Conservation (phyloP, 2,888 invertebrate genomes). For the Toxonevra muliebris region DNA sequence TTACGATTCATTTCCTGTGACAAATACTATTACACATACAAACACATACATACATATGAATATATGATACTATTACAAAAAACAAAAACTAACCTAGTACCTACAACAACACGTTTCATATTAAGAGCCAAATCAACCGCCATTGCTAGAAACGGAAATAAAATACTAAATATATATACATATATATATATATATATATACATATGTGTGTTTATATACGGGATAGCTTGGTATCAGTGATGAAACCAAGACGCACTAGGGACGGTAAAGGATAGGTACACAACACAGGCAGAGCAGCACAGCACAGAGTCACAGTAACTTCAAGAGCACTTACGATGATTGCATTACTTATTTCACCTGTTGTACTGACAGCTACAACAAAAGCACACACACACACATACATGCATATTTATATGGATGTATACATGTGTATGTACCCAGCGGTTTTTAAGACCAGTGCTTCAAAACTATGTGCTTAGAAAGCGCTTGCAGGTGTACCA, state of each 20-base stretch:
- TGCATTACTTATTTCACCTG: conserved; percentile 37
- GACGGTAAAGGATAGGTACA: conserved; percentile 12
- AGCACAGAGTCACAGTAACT: conserved; percentile 12
- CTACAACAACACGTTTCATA: neutral
- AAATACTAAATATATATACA: neutral
- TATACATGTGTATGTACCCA: neutral
- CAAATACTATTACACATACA: conserved; percentile 5
- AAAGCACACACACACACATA: neutral
- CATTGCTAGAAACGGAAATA: neutral
- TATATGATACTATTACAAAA: no score
- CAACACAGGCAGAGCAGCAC: neutral
- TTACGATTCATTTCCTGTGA: conserved; percentile 16
- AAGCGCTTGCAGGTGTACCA: neutral
- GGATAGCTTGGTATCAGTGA: neutral
- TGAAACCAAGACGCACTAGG: conserved; percentile 2
- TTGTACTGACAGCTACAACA: conserved; percentile 14
- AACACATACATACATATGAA: neutral
- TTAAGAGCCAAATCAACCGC: neutral
- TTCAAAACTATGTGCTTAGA: conserved; percentile 5
- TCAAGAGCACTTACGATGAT: conserved; percentile 38
- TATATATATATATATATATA: neutral
- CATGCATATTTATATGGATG: neutral
- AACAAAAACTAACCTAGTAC: neutral
- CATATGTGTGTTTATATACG: neutral
- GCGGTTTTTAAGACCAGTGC: no score